Evolutionary conservation across 2,113 vertebrate species (phyloP), one percentile per base, ranked within the genome.

Genomic region (Todiramphus chloris): DNA sequence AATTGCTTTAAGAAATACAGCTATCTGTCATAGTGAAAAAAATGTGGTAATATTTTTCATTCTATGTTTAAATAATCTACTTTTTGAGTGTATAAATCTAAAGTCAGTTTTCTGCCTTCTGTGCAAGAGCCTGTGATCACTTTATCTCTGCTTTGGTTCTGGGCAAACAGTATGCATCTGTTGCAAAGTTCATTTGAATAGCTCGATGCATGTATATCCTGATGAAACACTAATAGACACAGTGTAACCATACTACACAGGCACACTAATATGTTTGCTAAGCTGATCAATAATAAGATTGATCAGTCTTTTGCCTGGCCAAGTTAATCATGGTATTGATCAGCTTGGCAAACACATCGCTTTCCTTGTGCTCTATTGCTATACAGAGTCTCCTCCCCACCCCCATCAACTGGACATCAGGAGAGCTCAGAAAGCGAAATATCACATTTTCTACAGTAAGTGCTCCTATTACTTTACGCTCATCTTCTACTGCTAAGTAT

Each of bases 201-300:
- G 79, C 64, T 96, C 18, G 5, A 44, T 93, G 82, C 16, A 28
- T 78, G 74, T 89, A 63, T 93, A 94, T 72, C 66, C 74, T 92
- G 66, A 84, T 82, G 84, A 90, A 92, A 94, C 86, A 87, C 72
- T 91, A 90, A 87, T 28, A 96, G 90, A 96, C 50, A 91, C 68
- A 68, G 72, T 74, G 89, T 88, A 95, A 76, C 90, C 39, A 24
- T 53, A 43, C 55, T 90, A 94, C 78, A 84, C 59, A 56, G 60
- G 70, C 90, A 96, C 94, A 92, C 93, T 96, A 91, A 97, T 97
- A 84, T 68, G 66, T 98, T 97, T 97, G 83, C 93, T 70, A 76
- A 96, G 86, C 77, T 96, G 94, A 97, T 98, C 98, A 94, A 98
- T 98, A 97, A 21, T 58, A 98, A 98, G 98, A 98, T 98, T 98